Percentiles rank a stretch among this genome's conserved stretches.
Conservation (phyloP, 2,113 vertebrate species). For the Argyrosomus japonicus region DNA sequence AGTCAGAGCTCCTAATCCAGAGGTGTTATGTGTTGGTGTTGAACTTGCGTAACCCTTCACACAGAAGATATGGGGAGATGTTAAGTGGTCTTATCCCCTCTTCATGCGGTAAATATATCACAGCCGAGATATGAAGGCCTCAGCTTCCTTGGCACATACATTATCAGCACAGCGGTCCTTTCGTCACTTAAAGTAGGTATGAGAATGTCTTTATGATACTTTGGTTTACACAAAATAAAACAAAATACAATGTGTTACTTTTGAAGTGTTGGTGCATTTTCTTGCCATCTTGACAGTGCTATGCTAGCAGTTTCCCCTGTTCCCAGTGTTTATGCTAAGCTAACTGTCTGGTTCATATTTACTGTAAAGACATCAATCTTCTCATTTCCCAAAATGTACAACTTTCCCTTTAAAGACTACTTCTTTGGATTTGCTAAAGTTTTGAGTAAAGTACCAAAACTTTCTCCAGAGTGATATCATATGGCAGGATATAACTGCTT, state of each 20-base stretch:
- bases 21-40: constrained; percentile 46
- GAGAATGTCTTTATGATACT: not conserved
- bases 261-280: not conserved
- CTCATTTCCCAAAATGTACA: constrained; percentile 4
- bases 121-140: not conserved
- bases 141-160: constrained; percentile 6
- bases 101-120: constrained; percentile 28
- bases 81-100: constrained; percentile 57
- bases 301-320: not conserved
- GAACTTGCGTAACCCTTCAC: constrained; percentile 47
- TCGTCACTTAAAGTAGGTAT: not conserved
- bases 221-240: too few relatives aligned
- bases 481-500: constrained; percentile 25
- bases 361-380: not conserved
- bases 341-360: not conserved
- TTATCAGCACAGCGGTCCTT: not conserved
- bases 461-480: constrained; percentile 9
- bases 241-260: not conserved
- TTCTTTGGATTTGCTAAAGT: constrained; percentile 8
- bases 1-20: constrained; percentile 42
- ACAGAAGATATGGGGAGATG: constrained; percentile 20
- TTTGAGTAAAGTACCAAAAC: constrained; percentile 1
- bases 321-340: not conserved
- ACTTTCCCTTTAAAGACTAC: not conserved
- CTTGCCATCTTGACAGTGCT: not conserved